Conservation (phyloP, 35 echinoderm and acorn worm species). For the Strongylocentrotus purpuratus region DNA sequence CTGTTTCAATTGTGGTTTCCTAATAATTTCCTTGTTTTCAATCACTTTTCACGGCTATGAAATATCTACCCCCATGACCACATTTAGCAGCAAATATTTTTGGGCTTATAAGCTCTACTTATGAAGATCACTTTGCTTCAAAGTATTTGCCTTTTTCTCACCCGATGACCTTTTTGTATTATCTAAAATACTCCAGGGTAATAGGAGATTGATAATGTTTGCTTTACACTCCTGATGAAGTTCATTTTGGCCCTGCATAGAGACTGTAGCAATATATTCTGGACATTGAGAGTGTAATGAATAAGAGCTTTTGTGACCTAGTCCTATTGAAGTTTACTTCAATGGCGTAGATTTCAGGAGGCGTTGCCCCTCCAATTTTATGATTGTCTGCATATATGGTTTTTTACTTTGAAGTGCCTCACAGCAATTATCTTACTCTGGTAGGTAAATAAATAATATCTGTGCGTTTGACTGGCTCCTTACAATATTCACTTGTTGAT, state of each 20-base stretch:
- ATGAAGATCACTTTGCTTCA: conserved; percentile 26
- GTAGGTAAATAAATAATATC: not conserved
- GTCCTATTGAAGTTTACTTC: not conserved
- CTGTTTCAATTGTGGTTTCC: conserved; percentile 21
- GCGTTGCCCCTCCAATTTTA: too few relatives aligned
- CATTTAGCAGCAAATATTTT: conserved; percentile 20
- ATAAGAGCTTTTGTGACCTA: not conserved
- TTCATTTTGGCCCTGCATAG: not conserved
- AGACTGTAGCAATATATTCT: not conserved
- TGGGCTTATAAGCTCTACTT: not conserved
- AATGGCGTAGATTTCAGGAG: not conserved
- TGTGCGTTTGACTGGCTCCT: not conserved
- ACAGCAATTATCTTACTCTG: not conserved
- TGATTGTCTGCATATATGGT: too few relatives aligned
- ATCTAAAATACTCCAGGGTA: not conserved
- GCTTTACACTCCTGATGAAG: not conserved
- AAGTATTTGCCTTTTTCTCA: not conserved
- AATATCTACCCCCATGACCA: conserved; percentile 20
- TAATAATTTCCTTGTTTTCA: conserved; percentile 27
- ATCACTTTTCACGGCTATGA: conserved; percentile 28
- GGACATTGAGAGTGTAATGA: not conserved
- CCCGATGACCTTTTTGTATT: not conserved
- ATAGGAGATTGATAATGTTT: not conserved
- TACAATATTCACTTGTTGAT: not conserved
- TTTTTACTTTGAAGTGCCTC: not conserved